Evolutionary conservation across 1,140 invertebrate species (phyloP).

Genomic region (Dolichoris vasculosae): DNA sequence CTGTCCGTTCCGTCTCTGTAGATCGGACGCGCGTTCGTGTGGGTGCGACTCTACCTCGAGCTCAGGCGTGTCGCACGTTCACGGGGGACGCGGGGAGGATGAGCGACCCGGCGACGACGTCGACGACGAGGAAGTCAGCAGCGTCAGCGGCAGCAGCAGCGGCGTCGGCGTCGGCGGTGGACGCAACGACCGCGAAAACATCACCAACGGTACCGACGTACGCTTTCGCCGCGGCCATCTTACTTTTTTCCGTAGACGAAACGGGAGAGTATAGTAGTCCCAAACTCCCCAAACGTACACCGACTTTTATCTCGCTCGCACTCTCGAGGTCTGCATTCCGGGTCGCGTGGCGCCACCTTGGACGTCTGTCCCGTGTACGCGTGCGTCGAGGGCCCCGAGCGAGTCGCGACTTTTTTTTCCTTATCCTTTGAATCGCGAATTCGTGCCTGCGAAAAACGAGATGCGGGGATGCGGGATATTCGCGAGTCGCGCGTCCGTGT

Average conservation of each 20-base stretch:
- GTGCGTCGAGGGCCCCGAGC: neutral
- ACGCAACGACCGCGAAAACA: slow-evolving; percentile 67
- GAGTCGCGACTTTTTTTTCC: neutral
- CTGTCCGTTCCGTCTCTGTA: neutral
- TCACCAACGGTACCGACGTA: slow-evolving; percentile 68
- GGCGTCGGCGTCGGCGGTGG: slow-evolving; percentile 61
- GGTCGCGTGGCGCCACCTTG: neutral
- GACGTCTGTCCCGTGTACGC: neutral
- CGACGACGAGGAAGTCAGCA: slow-evolving; percentile 64
- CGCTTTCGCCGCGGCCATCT: slow-evolving; percentile 73
- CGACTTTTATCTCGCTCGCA: neutral
- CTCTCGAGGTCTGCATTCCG: neutral
- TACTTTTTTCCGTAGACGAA: slow-evolving; percentile 58
- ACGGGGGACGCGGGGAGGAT: slow-evolving; percentile 6
- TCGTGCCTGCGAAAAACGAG: neutral
- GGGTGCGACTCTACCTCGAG: slow-evolving; percentile 8
- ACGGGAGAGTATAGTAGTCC: neutral
- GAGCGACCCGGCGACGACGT: slow-evolving; percentile 23
- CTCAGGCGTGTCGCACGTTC: slow-evolving; percentile 12
- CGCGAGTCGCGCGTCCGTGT: too few species aligned
- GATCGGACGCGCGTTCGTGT: neutral
- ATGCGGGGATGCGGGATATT: neutral
- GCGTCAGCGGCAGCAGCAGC: slow-evolving; percentile 63
- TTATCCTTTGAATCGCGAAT: neutral
- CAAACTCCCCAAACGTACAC: slow-evolving; percentile 8